Evolutionary conservation across 2,797 vertebrate species (phyloP).

Genomic region (Luscinia luscinia): DNA sequence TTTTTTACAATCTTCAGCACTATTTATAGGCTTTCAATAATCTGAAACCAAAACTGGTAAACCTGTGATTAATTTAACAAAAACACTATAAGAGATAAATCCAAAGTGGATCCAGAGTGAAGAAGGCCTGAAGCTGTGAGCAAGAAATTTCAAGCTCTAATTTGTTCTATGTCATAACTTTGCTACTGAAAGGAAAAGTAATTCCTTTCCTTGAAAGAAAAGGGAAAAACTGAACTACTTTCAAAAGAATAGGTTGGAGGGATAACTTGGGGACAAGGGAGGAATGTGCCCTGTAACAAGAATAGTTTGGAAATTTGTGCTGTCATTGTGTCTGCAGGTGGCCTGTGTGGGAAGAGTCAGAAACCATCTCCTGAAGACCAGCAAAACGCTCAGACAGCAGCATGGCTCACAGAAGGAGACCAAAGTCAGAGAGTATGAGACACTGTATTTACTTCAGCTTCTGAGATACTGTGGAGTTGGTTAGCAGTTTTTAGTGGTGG

Average conservation of each 20-base stretch:
- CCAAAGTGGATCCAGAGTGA: not conserved
- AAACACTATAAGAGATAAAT: not conserved
- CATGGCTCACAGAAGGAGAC: slow-evolving; percentile 78
- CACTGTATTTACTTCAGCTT: not conserved
- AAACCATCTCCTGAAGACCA: slow-evolving; percentile 85
- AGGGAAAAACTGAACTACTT: not conserved
- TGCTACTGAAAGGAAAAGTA: not conserved
- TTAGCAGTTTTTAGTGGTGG: not conserved
- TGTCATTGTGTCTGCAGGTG: slow-evolving; percentile 72
- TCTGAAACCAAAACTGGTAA: not conserved
- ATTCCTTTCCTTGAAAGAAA: not conserved
- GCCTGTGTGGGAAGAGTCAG: slow-evolving; percentile 76
- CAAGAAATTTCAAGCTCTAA: not conserved
- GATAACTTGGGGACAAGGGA: not conserved
- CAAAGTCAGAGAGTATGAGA: slow-evolving; percentile 91
- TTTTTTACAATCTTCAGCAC: not conserved
- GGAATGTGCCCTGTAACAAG: not conserved
- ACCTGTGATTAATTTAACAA: not conserved
- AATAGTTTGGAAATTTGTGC: not conserved
- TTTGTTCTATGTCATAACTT: not conserved
- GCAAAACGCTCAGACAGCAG: slow-evolving; percentile 85
- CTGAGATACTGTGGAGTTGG: not conserved
- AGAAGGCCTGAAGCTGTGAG: not conserved
- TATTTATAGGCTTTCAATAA: not conserved
- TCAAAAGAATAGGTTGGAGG: not conserved